Evolutionary conservation across 2,797 vertebrate species (phyloP).

Genomic region (Sebastes matsubarae): DNA sequence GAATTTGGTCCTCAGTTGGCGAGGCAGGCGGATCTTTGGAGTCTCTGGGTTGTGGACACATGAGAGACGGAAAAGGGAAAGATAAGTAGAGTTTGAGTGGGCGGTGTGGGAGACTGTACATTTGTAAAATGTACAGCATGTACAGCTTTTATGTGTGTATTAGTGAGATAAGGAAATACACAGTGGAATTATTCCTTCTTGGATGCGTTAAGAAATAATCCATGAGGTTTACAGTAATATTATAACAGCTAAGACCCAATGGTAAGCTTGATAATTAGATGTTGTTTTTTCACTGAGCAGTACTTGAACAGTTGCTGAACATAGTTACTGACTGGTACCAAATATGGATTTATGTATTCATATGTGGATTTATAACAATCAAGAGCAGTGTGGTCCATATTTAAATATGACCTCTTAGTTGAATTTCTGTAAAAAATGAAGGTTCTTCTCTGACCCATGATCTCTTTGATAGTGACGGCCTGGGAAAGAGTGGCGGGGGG

Average conservation of each 20-base stretch:
- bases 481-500: constrained; percentile 81
- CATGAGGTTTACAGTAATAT: background rate
- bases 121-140: background rate
- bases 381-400: background rate
- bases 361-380: background rate
- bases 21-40: constrained; percentile 91
- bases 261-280: background rate
- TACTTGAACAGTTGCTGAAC: background rate
- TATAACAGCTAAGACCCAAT: background rate
- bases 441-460: constrained; percentile 82
- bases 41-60: constrained; percentile 76
- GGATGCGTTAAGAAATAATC: background rate
- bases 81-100: background rate
- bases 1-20: constrained; percentile 87
- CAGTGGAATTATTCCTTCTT: background rate
- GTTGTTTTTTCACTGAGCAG: background rate
- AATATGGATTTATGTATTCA: background rate
- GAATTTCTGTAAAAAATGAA: background rate
- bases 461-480: constrained; percentile 88
- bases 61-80: background rate
- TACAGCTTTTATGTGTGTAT: background rate
- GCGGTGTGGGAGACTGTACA: background rate
- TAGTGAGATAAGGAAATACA: background rate
- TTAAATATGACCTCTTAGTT: background rate
- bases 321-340: background rate